Evolutionary conservation across 2,888 invertebrate species (phyloP), one percentile per base, ranked within the genome.

Genomic region (Nemotelus nigrinus): DNA sequence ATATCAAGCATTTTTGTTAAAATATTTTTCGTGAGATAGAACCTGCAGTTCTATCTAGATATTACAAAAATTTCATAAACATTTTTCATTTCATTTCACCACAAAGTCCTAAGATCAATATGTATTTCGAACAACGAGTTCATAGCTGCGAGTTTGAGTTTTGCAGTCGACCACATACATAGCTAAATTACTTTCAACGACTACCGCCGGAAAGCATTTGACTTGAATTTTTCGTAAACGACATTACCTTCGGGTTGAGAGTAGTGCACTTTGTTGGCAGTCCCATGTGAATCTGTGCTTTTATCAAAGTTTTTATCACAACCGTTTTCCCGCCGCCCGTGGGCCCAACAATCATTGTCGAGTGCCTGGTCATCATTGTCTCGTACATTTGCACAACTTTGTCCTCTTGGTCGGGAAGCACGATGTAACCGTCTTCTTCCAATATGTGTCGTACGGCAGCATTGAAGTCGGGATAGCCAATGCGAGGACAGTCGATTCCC

Each of bases 351-450:
- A 97, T 86, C 96, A 97, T 97, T 3, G 93, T 92, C 72, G 95
- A 96, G 87, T 97, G 96, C 55, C 96, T 90, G 0, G 95, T 96
- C 94, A 96, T 94, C 96, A 97, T 96, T 0, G 96, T 96, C 88
- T 97, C 96, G 85, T 96, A 96, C 85, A 97, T 84, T 86, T 97
- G 97, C 3, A 96, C 92, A 41, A 96, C 92, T 90, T 96, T 96
- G 84, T 95, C 94, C 79, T 94, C 91, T 94, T 95, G 83, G 78
- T 92, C 89, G 0, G 91, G 88, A 64, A 93, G 83, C 3, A 95
- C 85, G 45, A 94, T 89, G 82, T 92, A 96, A 0, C 91, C 90
- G 60, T 93, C 91, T 53, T 89, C 88, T n/a, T 87, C 84, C 10
- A 97, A 88, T 0, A 91, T 91, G 43, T 90, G 88, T 74, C 92